Conservation (phyloP, 2,113 vertebrate genomes). For the Motacilla tschutschensis region DNA sequence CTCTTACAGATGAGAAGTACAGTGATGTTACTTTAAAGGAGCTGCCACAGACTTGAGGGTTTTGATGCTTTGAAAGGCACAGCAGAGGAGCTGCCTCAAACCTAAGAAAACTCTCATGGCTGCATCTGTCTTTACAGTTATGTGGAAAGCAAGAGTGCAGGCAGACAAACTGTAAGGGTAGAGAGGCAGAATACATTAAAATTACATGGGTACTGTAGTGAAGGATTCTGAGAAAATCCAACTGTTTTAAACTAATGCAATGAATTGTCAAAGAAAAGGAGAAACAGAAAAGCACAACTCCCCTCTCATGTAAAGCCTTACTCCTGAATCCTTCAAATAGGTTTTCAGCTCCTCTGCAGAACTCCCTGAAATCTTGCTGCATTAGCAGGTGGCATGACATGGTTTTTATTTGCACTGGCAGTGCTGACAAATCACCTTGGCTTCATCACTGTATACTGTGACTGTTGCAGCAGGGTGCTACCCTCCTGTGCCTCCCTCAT, state of each 20-base stretch:
- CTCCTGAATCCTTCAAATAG: neutral
- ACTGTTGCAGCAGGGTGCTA: neutral
- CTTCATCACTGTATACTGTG: neutral
- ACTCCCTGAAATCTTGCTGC: neutral
- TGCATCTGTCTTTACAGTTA: neutral
- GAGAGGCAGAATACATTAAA: neutral
- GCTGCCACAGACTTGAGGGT: neutral
- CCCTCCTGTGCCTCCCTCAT: neutral
- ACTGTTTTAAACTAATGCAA: neutral
- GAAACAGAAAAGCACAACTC: neutral
- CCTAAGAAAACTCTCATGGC: neutral
- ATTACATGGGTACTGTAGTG: neutral
- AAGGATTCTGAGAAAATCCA: neutral
- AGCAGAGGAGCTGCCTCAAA: neutral
- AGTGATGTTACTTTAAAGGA: neutral
- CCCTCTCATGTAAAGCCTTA: neutral
- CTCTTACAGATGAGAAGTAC: neutral
- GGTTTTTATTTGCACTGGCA: neutral
- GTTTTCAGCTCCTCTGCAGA: neutral
- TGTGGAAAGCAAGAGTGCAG: neutral
- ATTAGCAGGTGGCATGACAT: neutral
- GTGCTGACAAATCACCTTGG: neutral
- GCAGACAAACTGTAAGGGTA: neutral
- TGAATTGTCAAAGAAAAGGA: neutral
- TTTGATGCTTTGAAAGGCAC: neutral